These are phyloP conservation scores for Micromussa lordhowensis DNA, from an alignment of 92 coral and sea anemone species.

Conservation along the genomic window DNA sequence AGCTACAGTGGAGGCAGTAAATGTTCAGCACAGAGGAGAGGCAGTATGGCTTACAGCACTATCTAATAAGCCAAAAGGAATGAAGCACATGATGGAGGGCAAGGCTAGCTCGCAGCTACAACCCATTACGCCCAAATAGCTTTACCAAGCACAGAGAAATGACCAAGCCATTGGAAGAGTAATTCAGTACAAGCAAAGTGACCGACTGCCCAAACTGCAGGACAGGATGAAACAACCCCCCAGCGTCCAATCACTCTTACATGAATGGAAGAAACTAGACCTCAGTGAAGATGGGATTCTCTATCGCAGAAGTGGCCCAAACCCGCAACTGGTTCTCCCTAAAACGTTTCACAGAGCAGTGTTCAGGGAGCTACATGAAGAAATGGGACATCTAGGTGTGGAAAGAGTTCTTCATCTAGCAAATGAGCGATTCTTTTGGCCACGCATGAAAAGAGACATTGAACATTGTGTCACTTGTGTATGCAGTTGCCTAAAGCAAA, in stretches of 20 bases:
- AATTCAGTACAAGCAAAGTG: conserved; percentile 29
- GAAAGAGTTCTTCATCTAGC: too few species aligned
- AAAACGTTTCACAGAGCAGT: too few species aligned
- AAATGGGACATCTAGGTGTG: too few species aligned
- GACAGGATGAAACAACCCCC: background rate
- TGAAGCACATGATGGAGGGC: too few species aligned
- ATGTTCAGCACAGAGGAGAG: conserved; percentile 1
- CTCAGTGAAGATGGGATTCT: conserved; percentile 21
- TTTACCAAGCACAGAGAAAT: conserved; percentile 38
- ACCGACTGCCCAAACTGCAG: conserved; percentile 19
- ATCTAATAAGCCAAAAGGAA: background rate
- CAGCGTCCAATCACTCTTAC: conserved; percentile 52
- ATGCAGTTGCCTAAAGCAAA: too few species aligned
- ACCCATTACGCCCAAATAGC: background rate
- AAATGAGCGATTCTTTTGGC: too few species aligned
- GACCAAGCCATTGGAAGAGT: conserved; percentile 47
- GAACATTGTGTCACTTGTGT: too few species aligned
- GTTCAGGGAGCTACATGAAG: too few species aligned
- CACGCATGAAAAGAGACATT: too few species aligned
- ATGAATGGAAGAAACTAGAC: conserved; percentile 65
- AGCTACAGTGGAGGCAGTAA: background rate
- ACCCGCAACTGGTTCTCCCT: conserved; percentile 61
- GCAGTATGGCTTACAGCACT: background rate
- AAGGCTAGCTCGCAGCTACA: too few species aligned
- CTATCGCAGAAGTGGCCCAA: conserved; percentile 44